Base-by-base conservation (phyloP, 2,888 invertebrate species). In the Coelinius sp. region DNA sequence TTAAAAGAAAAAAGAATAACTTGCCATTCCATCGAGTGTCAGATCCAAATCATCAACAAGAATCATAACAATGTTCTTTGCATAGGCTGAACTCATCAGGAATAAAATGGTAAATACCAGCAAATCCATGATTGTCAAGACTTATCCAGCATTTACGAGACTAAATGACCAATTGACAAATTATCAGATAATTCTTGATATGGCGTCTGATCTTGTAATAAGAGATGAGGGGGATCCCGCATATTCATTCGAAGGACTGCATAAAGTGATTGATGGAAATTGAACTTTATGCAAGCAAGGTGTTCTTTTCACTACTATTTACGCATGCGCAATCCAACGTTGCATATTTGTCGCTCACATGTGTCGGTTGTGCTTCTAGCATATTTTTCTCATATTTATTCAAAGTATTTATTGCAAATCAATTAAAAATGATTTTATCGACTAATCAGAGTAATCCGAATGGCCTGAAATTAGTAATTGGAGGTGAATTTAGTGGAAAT, bases 1-100 rank as follows among this genome's bases (percentile, higher is more conserved):
- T 24, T n/a, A 31, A 14, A n/a, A 27, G 22, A 62, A 27, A 56
- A 73, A 63, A 35, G 14, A 68, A 73, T 31, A 64, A 53, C 90
- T 90, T 90, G 94, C 94, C 91, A 95, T 90, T 65, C 95, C 94
- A 84, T 93, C 92, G 63, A 97, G 88, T n/a, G 91, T 88, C 2
- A 91, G 88, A 89, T 97, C 97, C 87, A 96, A 95, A 88, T 97
- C 97, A 85, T 97, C 97, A 0, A 94, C 95, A 66, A 97, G 82
- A 78, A 97, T 89, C 44, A 96, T 83, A 56, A 97, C 89, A 83
- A 97, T 92, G 88, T 96, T 97, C 41, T 53, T 71, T 17, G 22
- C 46, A 27, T n/a, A 14, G 27, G 44, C 27, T 31, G 22, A 20
- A 17, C 2, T 17, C 17, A 2, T 4, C n/a, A 67, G 14, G 5